Base-by-base conservation (phyloP, 1,140 invertebrate species). In the Zaprionus tsacasi region DNA sequence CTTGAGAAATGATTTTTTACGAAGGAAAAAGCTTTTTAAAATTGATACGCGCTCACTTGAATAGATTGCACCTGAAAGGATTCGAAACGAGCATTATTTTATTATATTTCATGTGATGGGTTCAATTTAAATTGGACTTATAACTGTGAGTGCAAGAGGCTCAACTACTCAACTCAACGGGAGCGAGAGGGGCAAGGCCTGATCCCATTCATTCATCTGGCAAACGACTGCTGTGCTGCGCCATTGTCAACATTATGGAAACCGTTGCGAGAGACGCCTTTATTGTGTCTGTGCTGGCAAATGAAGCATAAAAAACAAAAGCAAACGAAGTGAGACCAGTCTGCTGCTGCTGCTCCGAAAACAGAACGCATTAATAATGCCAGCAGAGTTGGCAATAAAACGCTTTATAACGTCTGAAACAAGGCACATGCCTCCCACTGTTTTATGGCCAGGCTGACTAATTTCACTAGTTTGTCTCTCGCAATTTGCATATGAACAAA, bases 341-440 rank as follows among this genome's bases (percentile, higher is more conserved):
- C 40, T 43, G 40, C 7, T 6, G 40, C 7, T 6, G 13, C 40
- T 43, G 40, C n/a, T 10, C 6, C 38, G 35, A n/a, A 71, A 79
- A 57, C 59, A 52, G 82, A 83, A 83, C 81, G 82, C 81, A 85
- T 85, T 83, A 83, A 83, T 85, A 85, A 74, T 77, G 74, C 70
- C 56, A 64, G 36, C 15, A 55, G 59, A 76, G 60, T 43, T 64
- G 64, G 78, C 69, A 85, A 75, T 85, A 85, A 83, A 85, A 85
- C 68, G 63, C 68, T 78, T 85, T 75, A 81, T 78, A 81, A 55
- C 70, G 54, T 52, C 67, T 15, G 52, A 35, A 66, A 75, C 35
- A 45, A n/a, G 40, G 45, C 40, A 27, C 65, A 43, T 65, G 40
- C 40, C 81, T 30, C 27, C 78, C 70, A 59, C 58, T 81, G 78